A percentile compares a stretch with the other conserved stretches of the same genome.
Conservation (phyloP, 2,797 vertebrate genomes). For the Taeniopygia guttata region DNA sequence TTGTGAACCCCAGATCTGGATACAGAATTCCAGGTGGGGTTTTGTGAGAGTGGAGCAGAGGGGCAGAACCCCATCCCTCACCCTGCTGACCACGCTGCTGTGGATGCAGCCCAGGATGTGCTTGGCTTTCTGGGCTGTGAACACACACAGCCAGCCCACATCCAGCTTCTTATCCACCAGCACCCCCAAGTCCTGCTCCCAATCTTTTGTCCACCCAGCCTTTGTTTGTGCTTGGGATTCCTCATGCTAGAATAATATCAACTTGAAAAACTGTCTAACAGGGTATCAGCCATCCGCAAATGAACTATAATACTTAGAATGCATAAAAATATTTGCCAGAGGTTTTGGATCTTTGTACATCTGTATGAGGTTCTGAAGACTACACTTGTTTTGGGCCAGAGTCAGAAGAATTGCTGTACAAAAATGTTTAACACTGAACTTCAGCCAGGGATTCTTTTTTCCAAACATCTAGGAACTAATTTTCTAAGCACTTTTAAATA, state of each 20-base stretch:
- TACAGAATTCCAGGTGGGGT: too few relatives aligned
- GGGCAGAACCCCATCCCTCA: background rate
- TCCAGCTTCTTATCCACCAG: background rate
- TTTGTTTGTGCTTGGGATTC: background rate
- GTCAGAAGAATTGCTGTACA: background rate
- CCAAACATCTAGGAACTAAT: background rate
- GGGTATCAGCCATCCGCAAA: background rate
- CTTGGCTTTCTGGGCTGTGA: background rate
- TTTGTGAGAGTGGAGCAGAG: background rate
- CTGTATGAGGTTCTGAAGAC: background rate
- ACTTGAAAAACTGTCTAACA: background rate
- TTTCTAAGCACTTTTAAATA: background rate
- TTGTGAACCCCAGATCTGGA: background rate
- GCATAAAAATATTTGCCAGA: background rate
- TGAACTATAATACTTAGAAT: background rate
- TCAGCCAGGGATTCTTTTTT: background rate
- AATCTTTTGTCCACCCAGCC: background rate
- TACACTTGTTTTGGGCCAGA: background rate
- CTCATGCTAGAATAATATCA: background rate
- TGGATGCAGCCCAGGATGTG: background rate
- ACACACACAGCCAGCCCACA: background rate
- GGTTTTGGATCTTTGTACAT: background rate
- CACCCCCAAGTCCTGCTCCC: background rate
- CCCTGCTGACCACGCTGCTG: fast-evolving
- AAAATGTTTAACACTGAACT: background rate